phyloP scores from a whole-genome alignment of 1,140 invertebrate species.

The Philotrypesis tridentata region DNA sequence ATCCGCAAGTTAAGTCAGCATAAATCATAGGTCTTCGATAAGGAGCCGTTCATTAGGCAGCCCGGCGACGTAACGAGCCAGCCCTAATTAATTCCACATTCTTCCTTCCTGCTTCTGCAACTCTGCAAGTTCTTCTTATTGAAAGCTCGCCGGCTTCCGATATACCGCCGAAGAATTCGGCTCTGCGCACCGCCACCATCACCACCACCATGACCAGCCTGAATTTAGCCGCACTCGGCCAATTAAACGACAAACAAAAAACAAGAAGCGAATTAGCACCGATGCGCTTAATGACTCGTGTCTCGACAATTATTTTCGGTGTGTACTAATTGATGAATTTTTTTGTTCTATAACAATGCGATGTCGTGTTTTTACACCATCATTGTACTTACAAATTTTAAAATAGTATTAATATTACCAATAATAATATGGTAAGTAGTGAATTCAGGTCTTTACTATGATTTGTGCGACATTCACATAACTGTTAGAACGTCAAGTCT shows the following conservation, averaged over 20 bases:
- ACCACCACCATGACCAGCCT: too few relatives aligned
- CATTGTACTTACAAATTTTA: too few relatives aligned
- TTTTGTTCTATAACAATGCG: too few relatives aligned
- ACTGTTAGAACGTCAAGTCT: too few relatives aligned
- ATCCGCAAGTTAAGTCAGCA: slow-evolving; percentile 18
- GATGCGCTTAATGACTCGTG: slow-evolving; percentile 32
- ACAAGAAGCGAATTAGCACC: slow-evolving; percentile 32
- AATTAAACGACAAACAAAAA: slow-evolving; percentile 33
- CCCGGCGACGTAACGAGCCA: background rate
- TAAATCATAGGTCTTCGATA: slow-evolving; percentile 45
- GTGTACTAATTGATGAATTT: too few relatives aligned
- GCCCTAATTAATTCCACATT: slow-evolving; percentile 43
- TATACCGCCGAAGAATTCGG: slow-evolving; percentile 43
- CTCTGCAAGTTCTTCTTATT: too few relatives aligned
- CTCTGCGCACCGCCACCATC: background rate
- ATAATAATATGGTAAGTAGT: too few relatives aligned
- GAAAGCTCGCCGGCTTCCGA: slow-evolving; percentile 15
- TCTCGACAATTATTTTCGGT: too few relatives aligned
- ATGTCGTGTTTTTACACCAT: too few relatives aligned
- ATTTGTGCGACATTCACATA: too few relatives aligned
- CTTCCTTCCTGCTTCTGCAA: slow-evolving; percentile 37
- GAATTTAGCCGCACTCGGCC: slow-evolving; percentile 14
- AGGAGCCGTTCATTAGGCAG: slow-evolving; percentile 26
- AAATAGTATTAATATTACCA: too few relatives aligned
- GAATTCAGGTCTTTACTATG: too few relatives aligned